These are phyloP conservation scores for Dryadula phaetusa DNA, from an alignment of 2,888 invertebrate genomes.

Conservation along the genomic window DNA sequence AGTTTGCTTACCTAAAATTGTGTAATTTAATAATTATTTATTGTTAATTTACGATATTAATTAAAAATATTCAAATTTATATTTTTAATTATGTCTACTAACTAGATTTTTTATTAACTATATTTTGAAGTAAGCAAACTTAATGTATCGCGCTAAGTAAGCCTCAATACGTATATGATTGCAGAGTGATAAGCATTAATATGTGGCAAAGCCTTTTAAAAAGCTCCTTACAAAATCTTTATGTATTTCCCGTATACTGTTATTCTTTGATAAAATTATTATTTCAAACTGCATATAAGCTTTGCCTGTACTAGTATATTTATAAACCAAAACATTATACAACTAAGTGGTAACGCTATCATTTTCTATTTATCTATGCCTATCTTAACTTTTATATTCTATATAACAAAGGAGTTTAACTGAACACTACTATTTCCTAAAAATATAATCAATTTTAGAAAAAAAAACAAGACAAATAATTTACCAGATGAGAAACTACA, in stretches of 20 bases:
- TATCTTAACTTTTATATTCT: background rate
- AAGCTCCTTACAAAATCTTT: background rate
- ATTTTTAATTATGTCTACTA: background rate
- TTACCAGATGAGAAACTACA: background rate
- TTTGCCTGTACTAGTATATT: background rate
- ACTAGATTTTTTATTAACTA: background rate
- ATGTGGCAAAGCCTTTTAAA: conserved; percentile 23
- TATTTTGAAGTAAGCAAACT: conserved; percentile 26
- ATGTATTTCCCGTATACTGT: conserved; percentile 1
- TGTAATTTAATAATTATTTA: background rate
- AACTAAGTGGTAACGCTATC: background rate
- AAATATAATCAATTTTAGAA: background rate
- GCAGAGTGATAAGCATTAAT: conserved; percentile 30
- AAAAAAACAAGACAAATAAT: background rate
- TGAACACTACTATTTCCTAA: background rate
- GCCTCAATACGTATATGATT: conserved; percentile 18
- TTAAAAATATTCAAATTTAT: background rate
- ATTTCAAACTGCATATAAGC: conserved; percentile 4
- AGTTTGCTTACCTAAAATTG: conserved; percentile 22
- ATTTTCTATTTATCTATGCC: background rate
- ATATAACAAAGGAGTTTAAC: background rate
- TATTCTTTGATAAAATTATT: background rate
- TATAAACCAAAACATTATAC: background rate
- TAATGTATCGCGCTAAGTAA: background rate
- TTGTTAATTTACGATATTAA: background rate